Conservation (phyloP, 1,140 invertebrate species). For the Listronotus oregonensis region DNA sequence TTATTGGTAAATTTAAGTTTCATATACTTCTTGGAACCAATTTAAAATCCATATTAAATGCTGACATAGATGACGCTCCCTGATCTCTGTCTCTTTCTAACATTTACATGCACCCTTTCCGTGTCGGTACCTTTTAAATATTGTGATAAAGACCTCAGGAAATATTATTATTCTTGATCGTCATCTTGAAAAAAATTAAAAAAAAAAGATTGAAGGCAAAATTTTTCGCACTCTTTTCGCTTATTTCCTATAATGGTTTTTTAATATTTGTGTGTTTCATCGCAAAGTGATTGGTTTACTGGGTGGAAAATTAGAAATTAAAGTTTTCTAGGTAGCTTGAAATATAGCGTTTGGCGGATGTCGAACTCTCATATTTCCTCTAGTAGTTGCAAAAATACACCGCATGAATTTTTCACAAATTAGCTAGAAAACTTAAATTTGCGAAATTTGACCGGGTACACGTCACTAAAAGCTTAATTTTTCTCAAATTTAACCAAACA, state of each 20-base stretch:
- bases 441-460: background rate
- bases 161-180: slow-evolving; percentile 48
- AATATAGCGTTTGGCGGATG: too few relatives aligned
- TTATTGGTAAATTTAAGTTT: too few relatives aligned
- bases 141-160: slow-evolving; percentile 54
- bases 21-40: too few relatives aligned
- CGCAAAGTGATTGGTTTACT: background rate
- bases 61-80: background rate
- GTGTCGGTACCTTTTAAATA: slow-evolving; percentile 33
- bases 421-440: too few relatives aligned
- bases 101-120: slow-evolving; percentile 29
- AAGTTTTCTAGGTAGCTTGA: too few relatives aligned
- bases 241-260: slow-evolving; percentile 9
- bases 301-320: too few relatives aligned
- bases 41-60: background rate
- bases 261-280: background rate
- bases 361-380: too few relatives aligned
- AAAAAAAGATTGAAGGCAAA: slow-evolving; percentile 18
- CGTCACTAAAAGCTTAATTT: slow-evolving; percentile 9
- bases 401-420: too few relatives aligned
- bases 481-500: background rate
- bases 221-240: slow-evolving; percentile 16
- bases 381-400: too few relatives aligned
- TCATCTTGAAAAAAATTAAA: slow-evolving; percentile 35
- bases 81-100: slow-evolving; percentile 12